phyloP scores from a whole-genome alignment of 2,113 vertebrate species.

The Thunnus maccoyii region DNA sequence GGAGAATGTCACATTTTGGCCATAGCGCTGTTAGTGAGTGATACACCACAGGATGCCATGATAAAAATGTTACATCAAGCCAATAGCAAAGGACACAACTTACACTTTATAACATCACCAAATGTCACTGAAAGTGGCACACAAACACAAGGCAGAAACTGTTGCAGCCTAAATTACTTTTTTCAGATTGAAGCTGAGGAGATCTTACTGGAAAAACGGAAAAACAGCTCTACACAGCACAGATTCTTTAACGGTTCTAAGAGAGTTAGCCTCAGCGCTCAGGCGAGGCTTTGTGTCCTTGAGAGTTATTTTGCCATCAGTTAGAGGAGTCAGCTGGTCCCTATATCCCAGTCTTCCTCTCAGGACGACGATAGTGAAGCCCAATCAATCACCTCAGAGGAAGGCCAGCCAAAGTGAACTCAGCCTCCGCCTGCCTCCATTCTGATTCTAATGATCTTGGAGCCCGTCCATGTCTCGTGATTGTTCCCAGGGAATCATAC shows the following conservation, averaged over 20 bases:
- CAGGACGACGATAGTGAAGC: constrained; percentile 23
- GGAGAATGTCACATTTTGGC: too few species aligned
- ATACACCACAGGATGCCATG: neutral
- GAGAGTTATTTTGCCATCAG: constrained; percentile 36
- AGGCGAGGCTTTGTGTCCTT: constrained; percentile 55
- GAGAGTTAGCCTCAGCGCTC: constrained; percentile 18
- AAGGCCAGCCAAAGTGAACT: constrained; percentile 54
- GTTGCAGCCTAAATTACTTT: neutral
- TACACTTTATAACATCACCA: neutral
- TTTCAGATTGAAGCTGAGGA: neutral
- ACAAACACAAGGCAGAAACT: neutral
- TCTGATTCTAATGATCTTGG: constrained; percentile 71
- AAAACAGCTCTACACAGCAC: constrained; percentile 1
- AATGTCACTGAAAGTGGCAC: neutral
- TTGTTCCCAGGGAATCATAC: constrained; percentile 50
- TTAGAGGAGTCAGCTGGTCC: constrained; percentile 45
- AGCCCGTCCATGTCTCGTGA: constrained; percentile 60
- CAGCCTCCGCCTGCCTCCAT: constrained; percentile 49
- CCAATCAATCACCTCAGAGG: constrained; percentile 61
- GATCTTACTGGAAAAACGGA: neutral
- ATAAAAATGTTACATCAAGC: neutral
- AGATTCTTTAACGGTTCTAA: constrained; percentile 22
- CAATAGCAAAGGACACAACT: neutral
- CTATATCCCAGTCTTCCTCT: constrained; percentile 23
- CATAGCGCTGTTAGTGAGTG: too few species aligned